Percentiles rank a stretch among this genome's conserved stretches.
phyloP scores from a whole-genome alignment of 1,140 invertebrate genomes.

The Brachionus calyciflorus region DNA sequence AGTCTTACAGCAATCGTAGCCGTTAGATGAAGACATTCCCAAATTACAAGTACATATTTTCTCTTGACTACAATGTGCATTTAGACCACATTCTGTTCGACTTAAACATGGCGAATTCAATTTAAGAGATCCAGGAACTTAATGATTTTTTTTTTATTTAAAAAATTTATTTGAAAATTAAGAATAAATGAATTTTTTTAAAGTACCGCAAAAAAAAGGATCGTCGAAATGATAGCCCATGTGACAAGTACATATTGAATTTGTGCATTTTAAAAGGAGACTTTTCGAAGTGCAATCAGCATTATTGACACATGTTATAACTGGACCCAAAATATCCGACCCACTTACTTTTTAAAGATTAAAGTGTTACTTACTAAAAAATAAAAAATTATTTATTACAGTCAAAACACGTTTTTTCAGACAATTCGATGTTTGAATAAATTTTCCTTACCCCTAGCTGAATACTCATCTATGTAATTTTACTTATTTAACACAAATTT shows the following conservation, averaged over 20 bases:
- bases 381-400: no score
- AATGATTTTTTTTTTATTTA: no score
- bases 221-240: constrained; percentile 19
- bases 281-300: not conserved
- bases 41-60: not conserved
- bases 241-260: not conserved
- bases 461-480: no score
- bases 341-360: no score
- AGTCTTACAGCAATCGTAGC: constrained; percentile 15
- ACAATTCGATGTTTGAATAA: no score
- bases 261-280: not conserved
- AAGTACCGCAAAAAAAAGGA: constrained; percentile 1
- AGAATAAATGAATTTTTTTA: not conserved
- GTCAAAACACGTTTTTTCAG: no score
- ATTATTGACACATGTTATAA: not conserved
- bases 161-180: no score
- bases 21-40: constrained; percentile 2
- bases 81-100: not conserved
- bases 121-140: constrained; percentile 6
- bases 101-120: not conserved
- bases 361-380: no score
- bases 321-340: not conserved
- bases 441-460: no score
- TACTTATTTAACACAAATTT: no score
- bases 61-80: not conserved